Percentiles rank a stretch among this genome's conserved stretches.
These are phyloP conservation scores for Trididemnum miniatum DNA, from an alignment of 23 tunicate genomes.

Conservation along the genomic window DNA sequence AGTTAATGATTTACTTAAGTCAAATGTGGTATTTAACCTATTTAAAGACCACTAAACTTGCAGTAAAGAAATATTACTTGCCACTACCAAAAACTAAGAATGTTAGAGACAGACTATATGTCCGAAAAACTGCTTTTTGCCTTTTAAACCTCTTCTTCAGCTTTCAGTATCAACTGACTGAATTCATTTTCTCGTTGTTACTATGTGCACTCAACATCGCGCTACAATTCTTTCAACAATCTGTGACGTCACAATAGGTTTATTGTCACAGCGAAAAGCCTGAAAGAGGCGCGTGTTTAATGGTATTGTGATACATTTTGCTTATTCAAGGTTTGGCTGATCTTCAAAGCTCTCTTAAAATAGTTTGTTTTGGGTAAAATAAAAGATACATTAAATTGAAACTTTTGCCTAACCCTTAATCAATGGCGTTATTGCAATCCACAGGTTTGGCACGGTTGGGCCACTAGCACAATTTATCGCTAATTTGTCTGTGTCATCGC, in stretches of 20 bases:
- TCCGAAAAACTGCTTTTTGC: neutral
- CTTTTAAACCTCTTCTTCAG: neutral
- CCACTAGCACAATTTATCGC: no score
- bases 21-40: no score
- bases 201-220: conserved; percentile 24
- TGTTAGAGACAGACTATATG: neutral
- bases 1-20: no score
- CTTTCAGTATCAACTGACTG: neutral
- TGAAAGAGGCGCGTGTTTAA: neutral
- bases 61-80: no score
- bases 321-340: neutral
- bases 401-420: no score
- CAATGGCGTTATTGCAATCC: no score
- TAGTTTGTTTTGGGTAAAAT: no score
- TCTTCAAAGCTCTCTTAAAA: neutral
- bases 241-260: conserved; percentile 11
- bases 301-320: neutral
- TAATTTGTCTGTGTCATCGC: no score
- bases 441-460: no score
- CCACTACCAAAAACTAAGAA: neutral
- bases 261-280: neutral
- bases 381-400: no score
- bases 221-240: conserved; percentile 5
- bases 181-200: neutral
- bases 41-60: no score